phyloP scores from a whole-genome alignment of 1,140 invertebrate genomes.

The Arion vulgaris region DNA sequence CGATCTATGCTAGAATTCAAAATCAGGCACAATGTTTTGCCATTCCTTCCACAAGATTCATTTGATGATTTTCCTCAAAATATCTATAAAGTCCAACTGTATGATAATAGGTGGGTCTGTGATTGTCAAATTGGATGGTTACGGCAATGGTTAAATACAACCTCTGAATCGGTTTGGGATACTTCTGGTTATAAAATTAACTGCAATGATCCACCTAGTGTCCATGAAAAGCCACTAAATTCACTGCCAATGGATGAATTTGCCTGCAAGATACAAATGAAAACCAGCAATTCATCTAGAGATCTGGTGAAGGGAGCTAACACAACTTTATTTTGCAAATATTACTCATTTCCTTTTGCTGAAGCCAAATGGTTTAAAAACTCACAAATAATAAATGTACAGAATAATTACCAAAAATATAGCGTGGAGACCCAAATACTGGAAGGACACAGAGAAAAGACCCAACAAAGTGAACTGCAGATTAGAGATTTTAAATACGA shows the following conservation, averaged over 20 bases:
- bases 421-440: slow-evolving; percentile 6
- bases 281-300: slow-evolving; percentile 47
- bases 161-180: slow-evolving; percentile 49
- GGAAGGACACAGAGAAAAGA: slow-evolving; percentile 17
- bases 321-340: slow-evolving; percentile 52
- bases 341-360: slow-evolving; percentile 51
- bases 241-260: slow-evolving; percentile 43
- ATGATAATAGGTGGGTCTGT: slow-evolving; percentile 67
- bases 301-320: slow-evolving; percentile 33
- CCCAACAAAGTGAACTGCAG: slow-evolving; percentile 30
- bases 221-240: slow-evolving; percentile 40
- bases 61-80: slow-evolving; percentile 47
- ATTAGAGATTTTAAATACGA: slow-evolving; percentile 51
- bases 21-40: slow-evolving; percentile 55
- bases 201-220: slow-evolving; percentile 50
- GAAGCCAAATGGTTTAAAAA: slow-evolving; percentile 52
- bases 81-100: slow-evolving; percentile 51
- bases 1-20: slow-evolving; percentile 31
- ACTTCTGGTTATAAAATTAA: slow-evolving; percentile 42
- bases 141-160: slow-evolving; percentile 53
- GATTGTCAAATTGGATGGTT: slow-evolving; percentile 66
- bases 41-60: slow-evolving; percentile 39
- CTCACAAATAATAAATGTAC: slow-evolving; percentile 37
- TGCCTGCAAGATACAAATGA: slow-evolving; percentile 49
- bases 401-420: slow-evolving; percentile 36